Base-by-base conservation (phyloP, 2,113 vertebrate genomes). In the Caracal caracal region DNA sequence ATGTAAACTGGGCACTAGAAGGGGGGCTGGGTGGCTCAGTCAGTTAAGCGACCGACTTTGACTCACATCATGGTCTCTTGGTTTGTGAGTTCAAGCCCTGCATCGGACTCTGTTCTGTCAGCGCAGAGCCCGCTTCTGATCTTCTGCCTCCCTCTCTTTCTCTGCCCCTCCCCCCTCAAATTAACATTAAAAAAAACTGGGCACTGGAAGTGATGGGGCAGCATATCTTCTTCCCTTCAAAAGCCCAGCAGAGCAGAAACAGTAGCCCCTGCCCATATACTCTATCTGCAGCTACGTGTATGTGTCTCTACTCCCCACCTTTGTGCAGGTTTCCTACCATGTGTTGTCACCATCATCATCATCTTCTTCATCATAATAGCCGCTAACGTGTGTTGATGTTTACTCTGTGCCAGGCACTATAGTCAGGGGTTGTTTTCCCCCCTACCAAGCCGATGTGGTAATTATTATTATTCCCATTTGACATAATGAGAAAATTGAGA, bases 1-100 rank as follows among this genome's bases (percentile, higher is more conserved):
- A 15, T 63, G 49, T 97, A 97, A 98, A 75, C 10, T 71, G 5
- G 47, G 61, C 97, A 71, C 92, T 6, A 78, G 35, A 97, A 97
- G 26, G 26, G 40, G 56, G 56, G 20, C 56, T 59, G 56, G 17
- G 56, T 20, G 20, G 56, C 56, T 59, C 20, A 59, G 56, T 59
- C 8, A 20, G 56, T 59, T 59, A 59, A 59, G 20, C 17, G 8
- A 24, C 56, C 22, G 56, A 59, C 20, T 59, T 59, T 59, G 56
- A 8, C 56, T 59, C 8, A 22, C 20, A 22, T 59, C 20, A 59
- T 59, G 56, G 8, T 59, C 2, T 59, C 20, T 59, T 56, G 56
- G 56, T 56, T 59, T 59, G 56, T 59, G 56, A 59, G 56, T 59
- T 59, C 56, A 59, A 59, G 56, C 56, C 56, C 56, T 59, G 20